Evolutionary conservation across 1,140 invertebrate species (phyloP), one percentile per base, ranked within the genome.

Genomic region (Tetranychus cinnabarinus): DNA sequence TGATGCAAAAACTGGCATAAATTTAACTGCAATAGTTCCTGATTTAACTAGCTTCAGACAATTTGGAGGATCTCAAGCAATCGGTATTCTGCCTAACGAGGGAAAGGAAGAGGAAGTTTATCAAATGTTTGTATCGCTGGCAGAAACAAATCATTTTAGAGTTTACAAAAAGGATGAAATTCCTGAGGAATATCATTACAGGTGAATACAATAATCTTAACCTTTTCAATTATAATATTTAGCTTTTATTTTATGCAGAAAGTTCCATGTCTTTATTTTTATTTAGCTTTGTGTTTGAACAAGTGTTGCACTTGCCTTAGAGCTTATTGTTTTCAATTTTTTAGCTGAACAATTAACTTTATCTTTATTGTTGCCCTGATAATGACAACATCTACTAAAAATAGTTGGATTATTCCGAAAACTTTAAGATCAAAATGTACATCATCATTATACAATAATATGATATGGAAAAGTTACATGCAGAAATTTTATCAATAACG

Each of bases 91-190:
- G 54, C 36, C 66, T 39, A 31, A 63, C 45, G 1, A 45, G 23
- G 65, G 64, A 37, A 31, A 15, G 10, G 37, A 57, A 12, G 54
- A 31, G 33, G 15, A 35, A 37, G 33, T 55, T 13, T 37, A 23
- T 33, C 45, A 47, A 23, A 39, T 31, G 37, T 31, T 48, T 12
- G 31, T 23, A 57, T 13, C 12, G 35, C n/a, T 33, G 6, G 13
- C 61, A 15, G 2, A 46, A 7, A 15, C 23, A 23, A 35, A 56
- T 23, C 48, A 64, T 37, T 66, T 62, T 31, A 33, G 36, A 36
- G 70, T 73, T 2, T 74, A 71, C 64, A 64, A 64, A 59, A 65
- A 67, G 56, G 65, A 69, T 12, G 69, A 72, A 10, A 70, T 73
- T 58, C 70, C 73, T 10, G 68, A 72, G 34, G 54, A 67, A 23